A percentile compares a stretch with the other conserved stretches of the same genome.
These are phyloP conservation scores for Loris lydekkerianus DNA, from an alignment of 2,797 vertebrate species.

Conservation along the genomic window DNA sequence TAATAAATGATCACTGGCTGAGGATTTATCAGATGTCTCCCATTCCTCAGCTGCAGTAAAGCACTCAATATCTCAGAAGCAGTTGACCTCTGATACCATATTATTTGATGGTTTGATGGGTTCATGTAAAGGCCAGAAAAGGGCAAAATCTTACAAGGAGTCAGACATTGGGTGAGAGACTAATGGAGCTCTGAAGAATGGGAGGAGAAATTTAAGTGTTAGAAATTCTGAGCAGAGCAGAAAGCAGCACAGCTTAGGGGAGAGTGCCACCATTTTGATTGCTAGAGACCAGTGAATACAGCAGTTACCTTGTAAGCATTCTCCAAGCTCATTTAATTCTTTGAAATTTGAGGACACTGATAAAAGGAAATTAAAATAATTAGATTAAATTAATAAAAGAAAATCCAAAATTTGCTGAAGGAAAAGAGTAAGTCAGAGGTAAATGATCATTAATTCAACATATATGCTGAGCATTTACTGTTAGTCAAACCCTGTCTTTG, in stretches of 20 bases:
- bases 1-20: constrained; percentile 41
- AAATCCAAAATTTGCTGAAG: background rate
- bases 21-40: constrained; percentile 32
- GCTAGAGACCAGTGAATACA: background rate
- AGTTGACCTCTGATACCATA: constrained; percentile 58
- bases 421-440: background rate
- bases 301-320: background rate
- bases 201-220: constrained; percentile 2
- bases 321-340: constrained; percentile 19
- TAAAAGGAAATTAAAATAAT: background rate
- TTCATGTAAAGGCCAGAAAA: constrained; percentile 63
- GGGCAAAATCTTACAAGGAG: constrained; percentile 62
- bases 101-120: constrained; percentile 61
- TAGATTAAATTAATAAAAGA: background rate
- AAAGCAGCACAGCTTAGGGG: background rate
- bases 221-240: background rate
- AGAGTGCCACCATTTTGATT: rapidly evolving
- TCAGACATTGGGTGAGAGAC: constrained; percentile 50
- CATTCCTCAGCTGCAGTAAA: constrained; percentile 31
- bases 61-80: constrained; percentile 36
- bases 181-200: constrained; percentile 60
- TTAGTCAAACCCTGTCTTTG: background rate
- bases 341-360: background rate
- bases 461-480: background rate
- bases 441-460: background rate